These are phyloP conservation scores for Coccyzus lansbergi DNA, from an alignment of 2,797 vertebrate species.

Conservation along the genomic window DNA sequence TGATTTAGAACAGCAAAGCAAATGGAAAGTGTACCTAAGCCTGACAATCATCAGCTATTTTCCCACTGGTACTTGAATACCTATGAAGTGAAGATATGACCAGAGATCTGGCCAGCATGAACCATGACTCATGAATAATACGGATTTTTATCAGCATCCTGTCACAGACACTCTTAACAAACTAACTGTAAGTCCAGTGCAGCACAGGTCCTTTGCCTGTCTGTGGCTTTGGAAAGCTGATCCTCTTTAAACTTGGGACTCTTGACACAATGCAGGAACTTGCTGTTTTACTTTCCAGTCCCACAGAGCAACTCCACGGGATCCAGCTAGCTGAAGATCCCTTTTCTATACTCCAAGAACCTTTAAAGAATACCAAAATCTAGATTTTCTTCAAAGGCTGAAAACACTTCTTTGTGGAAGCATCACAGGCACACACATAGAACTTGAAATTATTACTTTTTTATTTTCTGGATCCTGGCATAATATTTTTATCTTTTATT, in stretches of 20 bases:
- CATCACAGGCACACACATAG: not conserved
- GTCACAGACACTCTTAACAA: not conserved
- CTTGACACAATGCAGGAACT: not conserved
- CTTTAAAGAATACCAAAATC: not conserved
- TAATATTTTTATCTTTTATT: constrained; percentile 22
- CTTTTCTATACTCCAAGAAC: not conserved
- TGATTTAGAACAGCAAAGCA: not conserved
- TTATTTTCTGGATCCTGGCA: not conserved
- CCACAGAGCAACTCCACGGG: not conserved
- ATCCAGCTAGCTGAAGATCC: not conserved
- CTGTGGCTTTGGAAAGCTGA: not conserved
- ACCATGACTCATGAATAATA: constrained; percentile 49
- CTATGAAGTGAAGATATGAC: not conserved
- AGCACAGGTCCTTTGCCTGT: not conserved
- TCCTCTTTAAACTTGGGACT: not conserved
- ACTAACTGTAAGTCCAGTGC: not conserved
- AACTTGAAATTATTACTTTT: not conserved
- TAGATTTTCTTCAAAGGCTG: not conserved
- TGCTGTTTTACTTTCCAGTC: not conserved
- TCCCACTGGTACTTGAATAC: not conserved
- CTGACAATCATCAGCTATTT: constrained; percentile 40
- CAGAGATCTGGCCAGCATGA: not conserved
- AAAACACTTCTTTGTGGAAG: not conserved
- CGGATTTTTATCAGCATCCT: constrained; percentile 54
- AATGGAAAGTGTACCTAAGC: constrained; percentile 37